Conservation (phyloP, 2,888 invertebrate genomes). For the Ormyrus nitidulus region DNA sequence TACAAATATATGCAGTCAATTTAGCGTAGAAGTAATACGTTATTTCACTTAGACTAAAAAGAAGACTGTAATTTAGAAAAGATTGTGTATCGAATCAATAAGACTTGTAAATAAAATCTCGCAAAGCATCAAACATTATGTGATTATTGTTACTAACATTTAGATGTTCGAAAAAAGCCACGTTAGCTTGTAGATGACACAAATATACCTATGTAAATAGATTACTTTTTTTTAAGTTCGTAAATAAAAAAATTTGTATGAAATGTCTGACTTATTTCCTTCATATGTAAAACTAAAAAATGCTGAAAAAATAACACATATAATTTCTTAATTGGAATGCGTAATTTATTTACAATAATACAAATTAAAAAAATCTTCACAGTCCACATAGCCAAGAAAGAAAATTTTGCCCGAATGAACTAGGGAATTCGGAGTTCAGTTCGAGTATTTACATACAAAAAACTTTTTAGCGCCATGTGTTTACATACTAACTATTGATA, state of each 20-base stretch:
- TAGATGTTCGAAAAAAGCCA: no score
- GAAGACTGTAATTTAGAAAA: background rate
- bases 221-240: constrained; percentile 34
- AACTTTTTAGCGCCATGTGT: constrained; percentile 22
- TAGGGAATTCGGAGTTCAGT: constrained; percentile 21
- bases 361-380: constrained; percentile 41
- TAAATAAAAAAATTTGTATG: constrained; percentile 23
- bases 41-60: background rate
- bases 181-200: background rate
- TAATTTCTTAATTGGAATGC: constrained; percentile 12
- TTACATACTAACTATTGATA: constrained; percentile 2
- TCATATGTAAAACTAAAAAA: no score
- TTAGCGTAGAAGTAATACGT: no score
- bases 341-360: constrained; percentile 53
- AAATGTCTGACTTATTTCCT: background rate
- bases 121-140: no score
- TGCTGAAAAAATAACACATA: background rate
- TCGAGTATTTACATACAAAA: constrained; percentile 40
- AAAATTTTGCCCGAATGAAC: constrained; percentile 10
- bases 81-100: background rate
- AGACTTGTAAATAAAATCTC: constrained; percentile 23
- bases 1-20: no score
- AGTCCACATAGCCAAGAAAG: constrained; percentile 37
- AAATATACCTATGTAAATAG: constrained; percentile 40
- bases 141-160: background rate